Evolutionary conservation across 1,140 invertebrate species (phyloP).

Genomic region (Scaptomyza montana): DNA sequence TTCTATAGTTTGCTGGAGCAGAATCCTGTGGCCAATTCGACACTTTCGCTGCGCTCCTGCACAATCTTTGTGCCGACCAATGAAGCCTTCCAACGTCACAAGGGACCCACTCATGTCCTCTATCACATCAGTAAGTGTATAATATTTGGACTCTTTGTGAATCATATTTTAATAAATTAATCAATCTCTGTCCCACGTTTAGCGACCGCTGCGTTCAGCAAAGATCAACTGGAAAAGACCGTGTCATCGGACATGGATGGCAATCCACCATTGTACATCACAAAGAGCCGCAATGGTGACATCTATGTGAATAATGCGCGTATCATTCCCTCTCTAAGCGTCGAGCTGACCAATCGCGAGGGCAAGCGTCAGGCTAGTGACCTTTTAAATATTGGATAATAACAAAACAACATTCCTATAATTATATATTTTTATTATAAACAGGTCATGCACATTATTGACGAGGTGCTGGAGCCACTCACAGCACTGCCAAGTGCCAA

Average conservation of each 20-base stretch:
- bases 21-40: conserved; percentile 88
- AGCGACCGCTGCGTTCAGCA: conserved; percentile 89
- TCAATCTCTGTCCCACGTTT: conserved; percentile 32
- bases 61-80: conserved; percentile 92
- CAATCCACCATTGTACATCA: conserved; percentile 92
- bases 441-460: conserved; percentile 92
- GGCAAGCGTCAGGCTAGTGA: conserved; percentile 88
- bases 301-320: conserved; percentile 93
- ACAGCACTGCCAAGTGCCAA: conserved; percentile 85
- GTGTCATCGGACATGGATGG: conserved; percentile 90
- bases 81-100: conserved; percentile 89
- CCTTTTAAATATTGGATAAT: neutral
- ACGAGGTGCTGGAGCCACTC: conserved; percentile 91
- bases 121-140: conserved; percentile 92
- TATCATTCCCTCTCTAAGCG: conserved; percentile 88
- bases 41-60: conserved; percentile 87
- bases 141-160: neutral
- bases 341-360: conserved; percentile 85
- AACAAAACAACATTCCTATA: neutral
- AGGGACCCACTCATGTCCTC: conserved; percentile 86
- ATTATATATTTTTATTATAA: neutral
- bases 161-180: conserved; percentile 59
- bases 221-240: conserved; percentile 87
- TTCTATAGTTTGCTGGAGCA: conserved; percentile 88
- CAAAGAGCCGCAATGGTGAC: conserved; percentile 87